Percentiles rank a stretch among this genome's conserved stretches.
These are phyloP conservation scores for Lomographa bimaculata DNA, from an alignment of 2,888 invertebrate species.

Conservation along the genomic window DNA sequence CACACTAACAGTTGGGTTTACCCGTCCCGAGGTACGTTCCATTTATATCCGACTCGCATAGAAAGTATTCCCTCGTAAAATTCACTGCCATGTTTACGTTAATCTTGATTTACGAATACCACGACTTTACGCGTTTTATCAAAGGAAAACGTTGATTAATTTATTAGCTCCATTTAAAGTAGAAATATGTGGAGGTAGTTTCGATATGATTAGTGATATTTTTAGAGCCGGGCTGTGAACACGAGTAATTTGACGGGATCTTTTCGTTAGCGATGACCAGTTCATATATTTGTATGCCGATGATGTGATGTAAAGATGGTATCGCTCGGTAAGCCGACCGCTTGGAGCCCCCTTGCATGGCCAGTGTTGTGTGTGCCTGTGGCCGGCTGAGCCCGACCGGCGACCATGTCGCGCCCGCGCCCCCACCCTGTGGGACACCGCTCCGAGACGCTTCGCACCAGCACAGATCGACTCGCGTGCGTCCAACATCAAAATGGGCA, in stretches of 20 bases:
- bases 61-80: constrained; percentile 41
- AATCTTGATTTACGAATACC: constrained; percentile 47
- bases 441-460: constrained; percentile 3
- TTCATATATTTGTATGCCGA: not conserved
- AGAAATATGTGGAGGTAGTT: constrained; percentile 23
- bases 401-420: no score
- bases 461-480: constrained; percentile 2
- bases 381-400: no score
- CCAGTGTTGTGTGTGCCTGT: constrained; percentile 37
- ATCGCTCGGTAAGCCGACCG: constrained; percentile 39
- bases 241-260: not conserved
- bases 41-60: constrained; percentile 36
- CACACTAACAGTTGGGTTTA: constrained; percentile 48
- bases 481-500: not conserved
- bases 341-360: constrained; percentile 52
- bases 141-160: constrained; percentile 34
- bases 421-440: not conserved
- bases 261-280: constrained; percentile 1
- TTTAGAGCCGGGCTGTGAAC: not conserved
- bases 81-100: constrained; percentile 31
- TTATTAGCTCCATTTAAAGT: constrained; percentile 32
- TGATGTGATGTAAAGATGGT: constrained; percentile 20
- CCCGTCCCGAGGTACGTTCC: constrained; percentile 35
- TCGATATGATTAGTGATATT: constrained; percentile 21
- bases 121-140: constrained; percentile 35